Evolutionary conservation across 2,888 invertebrate species (phyloP).

Genomic region (Schrankia costaestrigalis): DNA sequence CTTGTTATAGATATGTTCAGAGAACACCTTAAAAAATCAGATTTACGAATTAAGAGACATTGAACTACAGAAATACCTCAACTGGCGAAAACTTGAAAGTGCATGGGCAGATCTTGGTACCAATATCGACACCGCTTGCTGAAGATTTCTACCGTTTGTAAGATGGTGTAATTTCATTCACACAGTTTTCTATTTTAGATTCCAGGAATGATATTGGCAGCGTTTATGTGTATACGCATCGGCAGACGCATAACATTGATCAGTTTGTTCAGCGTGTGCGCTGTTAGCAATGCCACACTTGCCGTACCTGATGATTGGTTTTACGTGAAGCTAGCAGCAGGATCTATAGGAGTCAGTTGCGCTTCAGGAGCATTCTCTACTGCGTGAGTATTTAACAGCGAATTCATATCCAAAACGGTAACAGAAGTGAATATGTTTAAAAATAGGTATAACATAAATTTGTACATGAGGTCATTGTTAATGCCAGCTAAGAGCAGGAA

Average conservation of each 20-base stretch:
- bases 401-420: background rate
- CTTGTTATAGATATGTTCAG: too few relatives aligned
- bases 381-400: slow-evolving; percentile 41
- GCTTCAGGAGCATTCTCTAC: slow-evolving; percentile 37
- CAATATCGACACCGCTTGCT: too few relatives aligned
- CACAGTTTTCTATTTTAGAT: slow-evolving; percentile 72
- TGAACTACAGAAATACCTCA: too few relatives aligned
- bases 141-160: too few relatives aligned
- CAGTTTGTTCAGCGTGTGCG: slow-evolving; percentile 76
- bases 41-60: too few relatives aligned
- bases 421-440: background rate
- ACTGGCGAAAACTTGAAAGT: too few relatives aligned
- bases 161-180: too few relatives aligned
- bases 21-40: too few relatives aligned
- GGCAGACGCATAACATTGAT: slow-evolving; percentile 83
- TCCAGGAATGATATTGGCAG: slow-evolving; percentile 66
- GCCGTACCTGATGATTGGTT: slow-evolving; percentile 38
- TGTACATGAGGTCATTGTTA: background rate
- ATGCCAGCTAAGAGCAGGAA: background rate
- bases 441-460: background rate
- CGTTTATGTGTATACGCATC: slow-evolving; percentile 75
- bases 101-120: too few relatives aligned
- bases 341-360: slow-evolving; percentile 36
- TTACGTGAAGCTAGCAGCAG: slow-evolving; percentile 35
- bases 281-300: slow-evolving; percentile 55